Evolutionary conservation across 2,113 vertebrate species (phyloP).

Genomic region (Phrynosoma blainvillii): DNA sequence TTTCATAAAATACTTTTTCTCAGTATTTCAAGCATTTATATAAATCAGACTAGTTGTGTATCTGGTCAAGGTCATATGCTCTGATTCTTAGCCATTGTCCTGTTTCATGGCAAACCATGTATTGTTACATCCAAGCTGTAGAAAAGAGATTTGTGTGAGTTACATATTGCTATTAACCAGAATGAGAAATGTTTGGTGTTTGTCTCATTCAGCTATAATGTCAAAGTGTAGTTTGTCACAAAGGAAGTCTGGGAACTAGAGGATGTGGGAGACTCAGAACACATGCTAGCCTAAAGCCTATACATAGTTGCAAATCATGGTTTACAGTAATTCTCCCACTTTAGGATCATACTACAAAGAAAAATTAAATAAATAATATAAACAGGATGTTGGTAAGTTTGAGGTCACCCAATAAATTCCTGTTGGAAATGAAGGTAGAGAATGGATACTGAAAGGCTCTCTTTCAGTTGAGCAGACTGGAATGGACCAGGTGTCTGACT

Average conservation of each 20-base stretch:
- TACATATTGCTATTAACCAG: not conserved
- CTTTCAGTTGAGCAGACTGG: too few relatives aligned
- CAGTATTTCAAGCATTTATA: not conserved
- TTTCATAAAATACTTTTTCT: not conserved
- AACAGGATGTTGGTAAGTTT: too few relatives aligned
- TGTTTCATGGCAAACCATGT: not conserved
- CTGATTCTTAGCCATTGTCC: not conserved
- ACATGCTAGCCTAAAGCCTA: not conserved
- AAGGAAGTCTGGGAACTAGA: not conserved
- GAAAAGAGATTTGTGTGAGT: not conserved
- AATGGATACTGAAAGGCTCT: too few relatives aligned
- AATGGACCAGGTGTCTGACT: not conserved
- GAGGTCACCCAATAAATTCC: not conserved
- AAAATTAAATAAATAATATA: too few relatives aligned
- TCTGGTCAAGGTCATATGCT: not conserved
- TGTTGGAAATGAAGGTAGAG: not conserved
- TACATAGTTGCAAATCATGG: not conserved
- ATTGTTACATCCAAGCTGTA: not conserved
- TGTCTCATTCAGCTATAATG: not conserved
- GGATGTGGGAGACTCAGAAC: not conserved
- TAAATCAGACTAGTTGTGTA: not conserved
- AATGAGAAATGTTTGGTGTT: not conserved
- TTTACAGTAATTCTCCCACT: not conserved
- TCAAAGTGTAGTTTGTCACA: not conserved
- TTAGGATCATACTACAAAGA: not conserved